phyloP scores from a whole-genome alignment of 2,888 invertebrate genomes.

The Nomada ruficornis region DNA sequence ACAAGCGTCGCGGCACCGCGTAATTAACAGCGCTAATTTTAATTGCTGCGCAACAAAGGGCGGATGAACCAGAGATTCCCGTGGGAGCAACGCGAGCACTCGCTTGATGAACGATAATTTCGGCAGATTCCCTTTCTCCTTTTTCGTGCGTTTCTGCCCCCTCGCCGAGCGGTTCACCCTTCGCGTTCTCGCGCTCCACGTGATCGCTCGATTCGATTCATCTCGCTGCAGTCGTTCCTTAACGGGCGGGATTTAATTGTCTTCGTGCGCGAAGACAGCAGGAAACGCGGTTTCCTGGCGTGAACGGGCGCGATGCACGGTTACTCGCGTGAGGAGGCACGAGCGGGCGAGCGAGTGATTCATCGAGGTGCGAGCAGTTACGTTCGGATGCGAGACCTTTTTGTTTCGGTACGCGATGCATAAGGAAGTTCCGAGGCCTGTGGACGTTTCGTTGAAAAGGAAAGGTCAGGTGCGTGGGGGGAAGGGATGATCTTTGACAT shows the following conservation, averaged over 20 bases:
- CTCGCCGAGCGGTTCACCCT: constrained; percentile 5
- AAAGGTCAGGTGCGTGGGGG: not conserved
- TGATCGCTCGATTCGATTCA: constrained; percentile 65
- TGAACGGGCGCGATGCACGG: not conserved
- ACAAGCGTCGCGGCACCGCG: constrained; percentile 76
- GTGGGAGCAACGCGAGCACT: constrained; percentile 74
- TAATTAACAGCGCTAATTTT: constrained; percentile 84
- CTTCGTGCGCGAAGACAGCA: constrained; percentile 35
- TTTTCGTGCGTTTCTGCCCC: constrained; percentile 28
- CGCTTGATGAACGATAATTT: constrained; percentile 82
- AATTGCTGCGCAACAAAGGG: constrained; percentile 83
- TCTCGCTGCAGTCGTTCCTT: constrained; percentile 38
- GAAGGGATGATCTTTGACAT: no score
- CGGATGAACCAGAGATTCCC: constrained; percentile 80
- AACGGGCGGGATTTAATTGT: constrained; percentile 59
- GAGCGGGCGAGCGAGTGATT: constrained; percentile 11
- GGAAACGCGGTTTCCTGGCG: constrained; percentile 38
- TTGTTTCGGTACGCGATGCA: not conserved
- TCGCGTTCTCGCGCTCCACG: constrained; percentile 26
- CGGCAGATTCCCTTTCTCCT: constrained; percentile 63
- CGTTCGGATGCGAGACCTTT: not conserved
- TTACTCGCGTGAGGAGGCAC: constrained; percentile 18
- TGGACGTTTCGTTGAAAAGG: not conserved
- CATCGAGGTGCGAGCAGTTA: constrained; percentile 16
- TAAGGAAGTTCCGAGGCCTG: not conserved